phyloP scores from a whole-genome alignment of 2,113 vertebrate species.

The Amphiprion percula region DNA sequence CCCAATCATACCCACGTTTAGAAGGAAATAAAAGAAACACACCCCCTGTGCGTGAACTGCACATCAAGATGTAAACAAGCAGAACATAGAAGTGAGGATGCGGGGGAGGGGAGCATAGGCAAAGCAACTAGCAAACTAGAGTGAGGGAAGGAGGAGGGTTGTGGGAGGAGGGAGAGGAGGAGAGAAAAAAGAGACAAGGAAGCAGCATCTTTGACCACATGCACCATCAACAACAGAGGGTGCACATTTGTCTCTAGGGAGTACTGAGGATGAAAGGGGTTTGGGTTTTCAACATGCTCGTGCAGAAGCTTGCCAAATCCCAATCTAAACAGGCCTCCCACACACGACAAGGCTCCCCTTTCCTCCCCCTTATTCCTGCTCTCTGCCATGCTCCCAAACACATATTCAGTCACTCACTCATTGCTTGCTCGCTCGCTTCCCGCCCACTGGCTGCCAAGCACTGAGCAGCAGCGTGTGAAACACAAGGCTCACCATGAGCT shows the following conservation, averaged over 20 bases:
- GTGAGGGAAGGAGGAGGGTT: constrained; percentile 55
- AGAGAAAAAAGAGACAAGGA: constrained; percentile 44
- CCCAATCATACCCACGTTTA: neutral
- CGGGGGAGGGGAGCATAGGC: constrained; percentile 72
- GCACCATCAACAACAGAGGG: constrained; percentile 67
- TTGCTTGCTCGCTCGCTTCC: constrained; percentile 42
- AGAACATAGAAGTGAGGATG: constrained; percentile 51
- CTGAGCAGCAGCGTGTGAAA: constrained; percentile 61
- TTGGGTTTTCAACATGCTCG: constrained; percentile 61
- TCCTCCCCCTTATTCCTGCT: constrained; percentile 40
- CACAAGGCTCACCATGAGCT: constrained; percentile 64
- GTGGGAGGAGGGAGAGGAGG: constrained; percentile 46
- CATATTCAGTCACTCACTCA: constrained; percentile 59
- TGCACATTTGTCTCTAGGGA: constrained; percentile 58
- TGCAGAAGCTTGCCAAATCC: constrained; percentile 65
- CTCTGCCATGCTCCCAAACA: constrained; percentile 66
- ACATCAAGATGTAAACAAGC: constrained; percentile 81
- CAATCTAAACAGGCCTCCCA: constrained; percentile 76
- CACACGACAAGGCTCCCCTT: constrained; percentile 61
- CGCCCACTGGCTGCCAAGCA: constrained; percentile 64
- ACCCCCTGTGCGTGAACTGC: constrained; percentile 47
- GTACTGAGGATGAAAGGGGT: constrained; percentile 64
- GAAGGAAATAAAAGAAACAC: neutral
- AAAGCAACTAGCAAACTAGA: constrained; percentile 46
- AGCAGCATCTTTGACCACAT: constrained; percentile 77